phyloP scores from a whole-genome alignment of 2,797 vertebrate species.

The Falco peregrinus region DNA sequence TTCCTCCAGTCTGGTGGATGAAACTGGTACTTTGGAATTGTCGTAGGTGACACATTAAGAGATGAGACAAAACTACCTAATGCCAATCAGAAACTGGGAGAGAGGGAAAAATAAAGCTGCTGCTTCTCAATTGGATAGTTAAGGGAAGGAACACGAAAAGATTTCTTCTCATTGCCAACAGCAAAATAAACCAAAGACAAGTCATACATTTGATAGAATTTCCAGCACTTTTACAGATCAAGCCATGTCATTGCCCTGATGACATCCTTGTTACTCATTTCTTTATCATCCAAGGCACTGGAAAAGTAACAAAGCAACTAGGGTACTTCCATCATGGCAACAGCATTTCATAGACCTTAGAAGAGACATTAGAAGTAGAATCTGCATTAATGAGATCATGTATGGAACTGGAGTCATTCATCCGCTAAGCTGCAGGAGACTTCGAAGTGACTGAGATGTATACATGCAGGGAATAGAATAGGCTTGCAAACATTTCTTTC shows the following conservation, averaged over 20 bases:
- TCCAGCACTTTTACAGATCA: neutral
- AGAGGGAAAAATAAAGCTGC: too few relatives aligned
- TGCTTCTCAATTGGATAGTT: neutral
- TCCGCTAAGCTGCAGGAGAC: neutral
- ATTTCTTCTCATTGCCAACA: neutral
- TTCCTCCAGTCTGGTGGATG: neutral
- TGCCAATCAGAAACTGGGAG: neutral
- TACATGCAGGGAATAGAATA: neutral
- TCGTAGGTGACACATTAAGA: neutral
- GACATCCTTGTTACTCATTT: neutral
- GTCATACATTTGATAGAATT: neutral
- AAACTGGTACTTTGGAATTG: neutral
- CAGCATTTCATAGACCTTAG: neutral
- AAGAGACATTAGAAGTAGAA: neutral
- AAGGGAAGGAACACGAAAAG: neutral
- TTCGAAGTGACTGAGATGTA: fast-evolving
- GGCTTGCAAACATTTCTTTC: neutral
- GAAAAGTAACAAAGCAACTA: neutral
- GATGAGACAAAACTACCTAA: neutral
- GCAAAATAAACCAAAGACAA: neutral
- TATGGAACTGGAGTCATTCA: neutral
- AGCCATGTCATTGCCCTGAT: neutral
- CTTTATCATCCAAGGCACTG: neutral
- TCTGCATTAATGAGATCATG: neutral
- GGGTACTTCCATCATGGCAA: neutral